These are phyloP conservation scores for Thyatira batis DNA, from an alignment of 2,888 invertebrate genomes.

Conservation along the genomic window DNA sequence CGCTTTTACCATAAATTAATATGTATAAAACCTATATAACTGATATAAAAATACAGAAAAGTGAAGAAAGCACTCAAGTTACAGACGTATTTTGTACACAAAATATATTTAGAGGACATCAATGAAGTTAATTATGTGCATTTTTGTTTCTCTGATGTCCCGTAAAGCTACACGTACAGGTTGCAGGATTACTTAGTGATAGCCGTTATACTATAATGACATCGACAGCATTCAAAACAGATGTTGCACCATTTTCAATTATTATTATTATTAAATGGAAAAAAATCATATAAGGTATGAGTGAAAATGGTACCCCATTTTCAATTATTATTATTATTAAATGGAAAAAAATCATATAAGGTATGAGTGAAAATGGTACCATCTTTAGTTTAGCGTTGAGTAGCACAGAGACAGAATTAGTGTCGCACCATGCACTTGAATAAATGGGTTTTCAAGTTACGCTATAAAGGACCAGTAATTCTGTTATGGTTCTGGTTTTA, in stretches of 20 bases:
- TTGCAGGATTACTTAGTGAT: slow-evolving; percentile 34
- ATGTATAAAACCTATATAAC: not conserved
- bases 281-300: no score
- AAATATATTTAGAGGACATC: slow-evolving; percentile 20
- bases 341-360: no score
- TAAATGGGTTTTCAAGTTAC: slow-evolving; percentile 17
- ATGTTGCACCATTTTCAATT: slow-evolving; percentile 52
- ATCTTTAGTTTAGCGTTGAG: slow-evolving; percentile 30
- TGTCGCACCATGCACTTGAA: slow-evolving; percentile 58
- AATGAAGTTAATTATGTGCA: slow-evolving; percentile 15
- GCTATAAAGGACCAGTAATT: not conserved
- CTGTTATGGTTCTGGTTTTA: not conserved
- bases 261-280: slow-evolving; percentile 14
- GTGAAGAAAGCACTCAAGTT: slow-evolving; percentile 11
- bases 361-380: slow-evolving; percentile 53
- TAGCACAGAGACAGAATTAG: slow-evolving; percentile 50
- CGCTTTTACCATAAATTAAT: not conserved
- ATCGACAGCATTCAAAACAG: slow-evolving; percentile 53
- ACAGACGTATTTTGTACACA: slow-evolving; percentile 28
- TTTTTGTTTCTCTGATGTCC: slow-evolving; percentile 34
- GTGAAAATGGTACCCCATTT: slow-evolving; percentile 62
- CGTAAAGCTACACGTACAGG: slow-evolving; percentile 33
- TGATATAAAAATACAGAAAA: not conserved
- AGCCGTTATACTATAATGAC: slow-evolving; percentile 38
- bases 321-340: slow-evolving; percentile 30